Evolutionary conservation across 2,113 vertebrate species (phyloP).

Genomic region (Falco punctatus): DNA sequence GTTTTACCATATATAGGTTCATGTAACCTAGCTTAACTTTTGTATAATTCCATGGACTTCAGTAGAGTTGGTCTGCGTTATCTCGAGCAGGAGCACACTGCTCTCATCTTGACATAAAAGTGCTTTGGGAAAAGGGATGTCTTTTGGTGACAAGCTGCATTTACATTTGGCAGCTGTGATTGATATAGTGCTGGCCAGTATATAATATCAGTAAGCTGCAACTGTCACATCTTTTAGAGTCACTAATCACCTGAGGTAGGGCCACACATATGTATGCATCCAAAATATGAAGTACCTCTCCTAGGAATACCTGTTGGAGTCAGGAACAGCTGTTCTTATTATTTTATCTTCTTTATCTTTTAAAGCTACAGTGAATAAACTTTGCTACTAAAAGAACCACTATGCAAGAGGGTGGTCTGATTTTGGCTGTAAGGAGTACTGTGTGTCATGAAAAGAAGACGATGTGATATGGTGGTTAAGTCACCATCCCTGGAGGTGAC

Average conservation of each 20-base stretch:
- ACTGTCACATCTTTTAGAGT: conserved; percentile 55
- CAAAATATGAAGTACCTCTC: neutral
- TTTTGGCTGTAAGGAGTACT: neutral
- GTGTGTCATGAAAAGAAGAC: neutral
- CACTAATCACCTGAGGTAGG: conserved; percentile 35
- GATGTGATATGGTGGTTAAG: neutral
- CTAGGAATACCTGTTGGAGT: neutral
- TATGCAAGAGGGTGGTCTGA: neutral
- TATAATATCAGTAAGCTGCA: conserved; percentile 15
- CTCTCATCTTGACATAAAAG: conserved; percentile 41
- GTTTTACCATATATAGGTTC: neutral
- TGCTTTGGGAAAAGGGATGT: conserved; percentile 38
- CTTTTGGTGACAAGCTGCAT: conserved; percentile 22
- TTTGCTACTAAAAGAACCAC: neutral
- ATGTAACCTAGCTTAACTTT: conserved; percentile 22
- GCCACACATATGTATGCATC: neutral
- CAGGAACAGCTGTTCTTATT: conserved; percentile 13
- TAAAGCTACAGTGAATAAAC: neutral
- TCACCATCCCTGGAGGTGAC: neutral
- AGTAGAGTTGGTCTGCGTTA: neutral
- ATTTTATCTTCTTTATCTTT: neutral
- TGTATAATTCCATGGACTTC: neutral
- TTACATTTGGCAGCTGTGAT: conserved; percentile 52
- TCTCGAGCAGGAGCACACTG: neutral
- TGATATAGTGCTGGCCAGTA: conserved; percentile 19